Conservation (phyloP, 1,140 invertebrate genomes). For the Achroia grisella region DNA sequence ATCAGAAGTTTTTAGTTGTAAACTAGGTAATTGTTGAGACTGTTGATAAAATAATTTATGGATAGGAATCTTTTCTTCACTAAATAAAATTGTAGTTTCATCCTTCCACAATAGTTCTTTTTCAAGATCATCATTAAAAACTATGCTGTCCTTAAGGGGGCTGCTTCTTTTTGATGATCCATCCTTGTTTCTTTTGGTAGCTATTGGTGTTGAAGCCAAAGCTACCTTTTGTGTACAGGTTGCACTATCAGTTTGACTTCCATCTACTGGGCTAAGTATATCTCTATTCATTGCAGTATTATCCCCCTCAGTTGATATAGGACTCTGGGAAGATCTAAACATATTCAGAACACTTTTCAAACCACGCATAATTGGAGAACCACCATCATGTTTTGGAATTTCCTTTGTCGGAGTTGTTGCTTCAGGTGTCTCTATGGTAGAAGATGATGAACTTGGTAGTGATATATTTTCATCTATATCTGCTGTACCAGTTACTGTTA, state of each 20-base stretch:
- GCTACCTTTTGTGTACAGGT: slow-evolving; percentile 1
- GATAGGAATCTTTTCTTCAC: slow-evolving; percentile 55
- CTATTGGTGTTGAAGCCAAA: slow-evolving; percentile 45
- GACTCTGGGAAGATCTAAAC: slow-evolving; percentile 58
- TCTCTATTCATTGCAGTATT: slow-evolving; percentile 9
- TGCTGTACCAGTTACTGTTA: slow-evolving; percentile 23
- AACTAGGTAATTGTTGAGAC: not conserved
- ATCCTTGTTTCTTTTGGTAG: slow-evolving; percentile 25
- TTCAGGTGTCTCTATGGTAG: slow-evolving; percentile 45
- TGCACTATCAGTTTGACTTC: not conserved
- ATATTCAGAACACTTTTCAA: slow-evolving; percentile 60
- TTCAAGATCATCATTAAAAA: slow-evolving; percentile 57
- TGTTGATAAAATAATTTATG: slow-evolving; percentile 44
- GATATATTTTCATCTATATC: slow-evolving; percentile 46
- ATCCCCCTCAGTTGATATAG: slow-evolving; percentile 30
- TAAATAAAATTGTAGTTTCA: slow-evolving; percentile 54
- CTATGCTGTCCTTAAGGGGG: slow-evolving; percentile 48
- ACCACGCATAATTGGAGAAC: slow-evolving; percentile 57
- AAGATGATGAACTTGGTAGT: slow-evolving; percentile 50
- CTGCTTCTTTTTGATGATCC: slow-evolving; percentile 37
- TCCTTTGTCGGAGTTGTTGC: slow-evolving; percentile 61
- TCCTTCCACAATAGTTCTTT: slow-evolving; percentile 60
- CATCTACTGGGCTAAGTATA: slow-evolving; percentile 6
- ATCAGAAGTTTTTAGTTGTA: not conserved
- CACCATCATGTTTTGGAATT: slow-evolving; percentile 35